These are phyloP conservation scores for Lordiphosa fenestrarum DNA, from an alignment of 2,888 invertebrate species.

Conservation along the genomic window DNA sequence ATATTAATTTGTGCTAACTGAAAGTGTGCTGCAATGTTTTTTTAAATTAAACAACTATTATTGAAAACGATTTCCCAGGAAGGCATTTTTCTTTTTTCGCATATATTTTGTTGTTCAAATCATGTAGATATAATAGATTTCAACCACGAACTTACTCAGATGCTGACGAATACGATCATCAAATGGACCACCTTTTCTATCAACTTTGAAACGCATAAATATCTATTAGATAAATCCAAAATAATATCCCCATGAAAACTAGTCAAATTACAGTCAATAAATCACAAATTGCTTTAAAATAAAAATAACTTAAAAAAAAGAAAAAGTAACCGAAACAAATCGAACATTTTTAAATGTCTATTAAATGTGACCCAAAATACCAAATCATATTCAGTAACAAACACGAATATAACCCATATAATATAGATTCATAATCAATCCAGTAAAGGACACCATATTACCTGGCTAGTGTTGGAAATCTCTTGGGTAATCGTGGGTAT, in stretches of 20 bases:
- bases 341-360: constrained; percentile 36
- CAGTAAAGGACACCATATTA: too few species aligned
- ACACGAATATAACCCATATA: constrained; percentile 22
- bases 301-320: constrained; percentile 25
- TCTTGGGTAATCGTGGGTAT: too few species aligned
- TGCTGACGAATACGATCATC: constrained; percentile 75
- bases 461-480: too few species aligned
- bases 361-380: constrained; percentile 25
- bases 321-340: constrained; percentile 15
- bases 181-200: constrained; percentile 78
- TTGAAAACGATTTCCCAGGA: constrained; percentile 26
- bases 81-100: constrained; percentile 14
- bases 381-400: constrained; percentile 20
- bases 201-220: constrained; percentile 36
- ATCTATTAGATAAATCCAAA: constrained; percentile 30
- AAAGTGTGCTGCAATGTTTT: constrained; percentile 69
- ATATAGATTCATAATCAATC: constrained; percentile 17
- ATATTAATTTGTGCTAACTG: constrained; percentile 58
- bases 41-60: constrained; percentile 52
- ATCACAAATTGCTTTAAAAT: constrained; percentile 28
- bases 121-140: constrained; percentile 38
- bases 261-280: constrained; percentile 59
- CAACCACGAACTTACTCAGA: constrained; percentile 58
- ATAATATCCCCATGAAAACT: constrained; percentile 38
- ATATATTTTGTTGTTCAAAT: neutral